phyloP scores from a whole-genome alignment of 1,140 invertebrate genomes.

The Trichonephila clavipes region DNA sequence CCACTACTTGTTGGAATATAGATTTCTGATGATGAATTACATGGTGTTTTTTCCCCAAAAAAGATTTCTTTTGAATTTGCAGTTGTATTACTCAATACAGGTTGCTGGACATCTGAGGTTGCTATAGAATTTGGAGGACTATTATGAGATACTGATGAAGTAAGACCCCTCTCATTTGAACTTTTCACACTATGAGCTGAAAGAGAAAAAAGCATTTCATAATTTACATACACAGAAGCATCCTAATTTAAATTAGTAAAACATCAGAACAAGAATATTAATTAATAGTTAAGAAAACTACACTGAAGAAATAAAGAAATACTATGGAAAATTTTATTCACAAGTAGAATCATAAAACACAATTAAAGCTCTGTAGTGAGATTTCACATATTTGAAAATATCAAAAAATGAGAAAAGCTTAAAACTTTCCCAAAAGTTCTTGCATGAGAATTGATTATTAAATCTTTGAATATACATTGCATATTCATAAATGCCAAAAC shows the following conservation, averaged over 20 bases:
- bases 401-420: too few species aligned
- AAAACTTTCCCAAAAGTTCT: too few species aligned
- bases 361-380: not conserved
- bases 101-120: not conserved
- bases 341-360: not conserved
- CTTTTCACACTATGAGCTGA: not conserved
- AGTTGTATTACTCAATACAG: conserved; percentile 3
- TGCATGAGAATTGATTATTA: too few species aligned
- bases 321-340: not conserved
- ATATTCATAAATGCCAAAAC: too few species aligned
- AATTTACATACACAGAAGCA: too few species aligned
- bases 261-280: not conserved
- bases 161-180: not conserved
- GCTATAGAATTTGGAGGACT: not conserved
- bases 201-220: not conserved
- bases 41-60: conserved; percentile 26
- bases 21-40: conserved; percentile 39
- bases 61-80: conserved; percentile 6
- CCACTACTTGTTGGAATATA: conserved; percentile 23
- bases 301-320: not conserved
- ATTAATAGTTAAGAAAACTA: not conserved
- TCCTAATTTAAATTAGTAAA: not conserved
- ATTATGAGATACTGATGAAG: not conserved
- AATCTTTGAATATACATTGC: too few species aligned
- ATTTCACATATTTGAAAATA: too few species aligned